Evolutionary conservation across 2,113 vertebrate genomes (phyloP), one percentile per base, ranked within the genome.

Genomic region (Malurus alboscapulatus): DNA sequence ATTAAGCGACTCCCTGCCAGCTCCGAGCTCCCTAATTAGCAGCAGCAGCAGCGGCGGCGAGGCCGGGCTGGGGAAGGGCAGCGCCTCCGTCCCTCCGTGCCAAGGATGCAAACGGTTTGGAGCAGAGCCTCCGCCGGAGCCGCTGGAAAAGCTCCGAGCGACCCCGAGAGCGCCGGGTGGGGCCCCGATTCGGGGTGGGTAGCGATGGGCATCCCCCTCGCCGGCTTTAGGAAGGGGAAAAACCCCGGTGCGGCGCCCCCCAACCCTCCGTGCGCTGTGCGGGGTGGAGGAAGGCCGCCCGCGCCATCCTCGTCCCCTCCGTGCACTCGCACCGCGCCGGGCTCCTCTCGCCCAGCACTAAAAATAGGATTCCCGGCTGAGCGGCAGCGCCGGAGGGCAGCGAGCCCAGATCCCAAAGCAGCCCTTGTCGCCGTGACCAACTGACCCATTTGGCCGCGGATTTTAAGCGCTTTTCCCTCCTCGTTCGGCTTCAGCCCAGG

Each of bases 401-500:
- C 29, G n/a, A 92, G 92, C 95, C 96, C 92, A 76, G 91, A 53
- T 78, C 91, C 69, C 94, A 38, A 12, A 50, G 66, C 94, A 34
- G 88, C 61, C 58, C 12, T 1, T 87, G 89, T 86, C 91, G 4
- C 91, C 0, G 38, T 91, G 94, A 96, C 96, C 96, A 96, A 93
- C 78, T 96, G 96, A 96, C 96, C 96, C 93, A 96, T 92, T 96
- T 96, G 96, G 96, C 93, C 67, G 36, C 2, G 2, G 0, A 0
- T 72, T 92, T 82, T 6, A 47, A 92, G 61, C 4, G 17, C 15
- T 90, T 83, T 84, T 87, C 75, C 87, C 78, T 93, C 66, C 74
- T 26, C 3, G 0, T 29, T 87, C 87, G 54, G 2, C 50, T 20
- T 2, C n/a, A 87, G 84, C 68, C 63, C 79, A 21, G 73, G 66